Evolutionary conservation across 1,140 invertebrate genomes (phyloP), one percentile per base, ranked within the genome.

Genomic region (Ceratina calcarata): DNA sequence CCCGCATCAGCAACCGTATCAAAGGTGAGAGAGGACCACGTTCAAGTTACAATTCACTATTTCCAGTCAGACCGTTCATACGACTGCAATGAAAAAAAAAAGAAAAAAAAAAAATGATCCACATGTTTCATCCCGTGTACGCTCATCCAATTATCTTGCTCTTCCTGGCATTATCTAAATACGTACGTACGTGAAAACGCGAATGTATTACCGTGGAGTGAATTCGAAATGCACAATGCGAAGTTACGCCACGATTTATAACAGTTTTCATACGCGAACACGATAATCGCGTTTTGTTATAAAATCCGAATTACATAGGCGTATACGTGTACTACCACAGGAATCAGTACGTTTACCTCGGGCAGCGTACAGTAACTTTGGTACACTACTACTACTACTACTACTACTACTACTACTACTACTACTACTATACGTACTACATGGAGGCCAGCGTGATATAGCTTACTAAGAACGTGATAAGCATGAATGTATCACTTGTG

Each of bases 1-100:
- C 90, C 89, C 90, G 72, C 92, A 88, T 55, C 87, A 89, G 76
- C 79, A 87, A 37, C 65, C 86, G 64, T 90, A 89, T 64, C 90
- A 90, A 78, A 91, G 89, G 89, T 90, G 86, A 86, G 70, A 66
- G 70, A 1, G 16, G 2, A 1, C 53, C 37, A 10, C 37, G 37
- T 45, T 6, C 13, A 7, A 22, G 15, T 62, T n/a, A 10, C 10
- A 20, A 3, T 20, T 2, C n/a, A 55, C 18, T 10, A 12, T 55
- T 55, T 12, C 12, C 53, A 8, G 7, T n/a, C n/a, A n/a, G n/a
- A n/a, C n/a, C n/a, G n/a, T n/a, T n/a, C n/a, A n/a, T n/a, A n/a
- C n/a, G n/a, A n/a, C n/a, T n/a, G n/a, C n/a, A n/a, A n/a, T n/a
- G n/a, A n/a, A n/a, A n/a, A n/a, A n/a, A n/a, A n/a, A n/a, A n/a